A percentile compares a stretch with the other conserved stretches of the same genome.
These are phyloP conservation scores for Ptychochromis oligacanthus DNA, from an alignment of 2,113 vertebrate genomes.

Conservation along the genomic window DNA sequence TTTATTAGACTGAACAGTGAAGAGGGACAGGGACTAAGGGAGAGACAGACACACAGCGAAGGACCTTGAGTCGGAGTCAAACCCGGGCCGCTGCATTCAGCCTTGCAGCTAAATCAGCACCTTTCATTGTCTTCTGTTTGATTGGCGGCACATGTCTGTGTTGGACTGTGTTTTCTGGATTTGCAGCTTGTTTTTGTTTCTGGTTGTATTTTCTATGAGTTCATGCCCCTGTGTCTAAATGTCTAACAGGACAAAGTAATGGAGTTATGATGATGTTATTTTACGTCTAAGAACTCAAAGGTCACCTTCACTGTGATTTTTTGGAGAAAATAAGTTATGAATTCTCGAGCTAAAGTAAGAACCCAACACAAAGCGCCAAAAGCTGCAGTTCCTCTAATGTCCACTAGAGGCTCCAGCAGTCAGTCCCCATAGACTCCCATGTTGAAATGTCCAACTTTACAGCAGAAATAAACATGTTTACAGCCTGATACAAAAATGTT, in stretches of 20 bases:
- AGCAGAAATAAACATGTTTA: not conserved
- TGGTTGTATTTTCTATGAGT: not conserved
- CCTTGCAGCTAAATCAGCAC: no score
- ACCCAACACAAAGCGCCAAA: no score
- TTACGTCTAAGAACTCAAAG: not conserved
- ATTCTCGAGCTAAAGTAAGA: not conserved
- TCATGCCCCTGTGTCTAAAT: not conserved
- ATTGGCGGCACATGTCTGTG: not conserved
- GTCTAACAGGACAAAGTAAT: not conserved
- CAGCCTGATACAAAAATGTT: not conserved
- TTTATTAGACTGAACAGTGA: no score
- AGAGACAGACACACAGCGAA: no score
- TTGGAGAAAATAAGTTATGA: not conserved
- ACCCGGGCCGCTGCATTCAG: no score
- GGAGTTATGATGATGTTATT: not conserved
- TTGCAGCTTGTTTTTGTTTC: not conserved
- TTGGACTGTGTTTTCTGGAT: not conserved
- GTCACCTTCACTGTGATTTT: not conserved
- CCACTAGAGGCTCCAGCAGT: not conserved
- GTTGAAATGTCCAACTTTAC: not conserved
- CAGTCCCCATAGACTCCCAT: not conserved
- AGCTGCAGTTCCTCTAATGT: not conserved
- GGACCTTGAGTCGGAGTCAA: no score
- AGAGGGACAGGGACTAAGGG: no score
- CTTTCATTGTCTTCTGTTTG: not conserved